Percentiles rank a stretch among this genome's conserved stretches.
phyloP scores from a whole-genome alignment of 2,888 invertebrate genomes.

The Gryllus longicercus region DNA sequence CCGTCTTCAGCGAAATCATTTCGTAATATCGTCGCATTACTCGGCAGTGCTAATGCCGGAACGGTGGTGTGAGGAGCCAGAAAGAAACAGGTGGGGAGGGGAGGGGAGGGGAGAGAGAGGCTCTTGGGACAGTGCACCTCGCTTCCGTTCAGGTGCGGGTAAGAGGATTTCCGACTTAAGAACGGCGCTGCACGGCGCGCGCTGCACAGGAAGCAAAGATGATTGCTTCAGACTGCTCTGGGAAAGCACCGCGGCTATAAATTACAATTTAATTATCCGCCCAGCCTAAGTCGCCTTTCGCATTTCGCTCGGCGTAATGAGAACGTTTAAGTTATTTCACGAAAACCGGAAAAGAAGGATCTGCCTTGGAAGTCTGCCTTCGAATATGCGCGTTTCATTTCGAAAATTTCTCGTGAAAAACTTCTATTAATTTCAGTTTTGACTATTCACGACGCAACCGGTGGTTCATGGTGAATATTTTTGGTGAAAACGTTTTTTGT shows the following conservation, averaged over 20 bases:
- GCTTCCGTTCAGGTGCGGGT: constrained; percentile 6
- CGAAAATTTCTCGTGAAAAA: not conserved
- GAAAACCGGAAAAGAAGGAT: constrained; percentile 5
- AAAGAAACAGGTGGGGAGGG: not conserved
- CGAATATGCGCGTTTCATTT: not conserved
- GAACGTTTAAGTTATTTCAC: constrained; percentile 4
- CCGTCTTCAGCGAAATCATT: too few relatives aligned
- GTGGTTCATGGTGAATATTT: not conserved
- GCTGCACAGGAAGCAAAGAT: not conserved
- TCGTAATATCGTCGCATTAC: too few relatives aligned
- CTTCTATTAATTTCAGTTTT: constrained; percentile 3
- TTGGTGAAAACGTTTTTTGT: not conserved
- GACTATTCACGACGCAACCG: not conserved
- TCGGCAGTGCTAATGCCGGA: not conserved
- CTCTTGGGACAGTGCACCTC: not conserved
- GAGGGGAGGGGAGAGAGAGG: not conserved
- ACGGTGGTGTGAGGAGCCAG: not conserved
- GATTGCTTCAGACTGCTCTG: constrained; percentile 17
- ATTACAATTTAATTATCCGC: constrained; percentile 6
- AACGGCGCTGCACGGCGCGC: not conserved
- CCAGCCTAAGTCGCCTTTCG: not conserved
- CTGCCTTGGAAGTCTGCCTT: not conserved
- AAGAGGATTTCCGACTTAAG: constrained; percentile 6
- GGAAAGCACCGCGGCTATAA: constrained; percentile 1
- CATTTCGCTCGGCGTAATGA: not conserved